Evolutionary conservation across 2,888 invertebrate genomes (phyloP).

Genomic region (Belgica antarctica): DNA sequence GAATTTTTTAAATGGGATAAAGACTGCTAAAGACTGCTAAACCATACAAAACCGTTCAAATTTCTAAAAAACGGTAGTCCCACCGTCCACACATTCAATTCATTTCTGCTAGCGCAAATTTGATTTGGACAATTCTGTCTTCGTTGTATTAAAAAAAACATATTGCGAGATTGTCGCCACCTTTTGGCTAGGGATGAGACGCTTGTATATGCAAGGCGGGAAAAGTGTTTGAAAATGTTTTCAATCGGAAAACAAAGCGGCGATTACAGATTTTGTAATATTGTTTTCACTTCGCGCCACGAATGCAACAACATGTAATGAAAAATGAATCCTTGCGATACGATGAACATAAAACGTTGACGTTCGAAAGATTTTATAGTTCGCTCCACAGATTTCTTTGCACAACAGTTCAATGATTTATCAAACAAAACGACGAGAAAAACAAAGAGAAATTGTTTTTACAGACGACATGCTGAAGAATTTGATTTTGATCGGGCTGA

Average conservation of each 20-base stretch:
- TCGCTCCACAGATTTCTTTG: conserved; percentile 11
- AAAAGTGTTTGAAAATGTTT: background rate
- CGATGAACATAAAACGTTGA: too few relatives aligned
- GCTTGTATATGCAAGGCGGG: too few relatives aligned
- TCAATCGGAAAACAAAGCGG: too few relatives aligned
- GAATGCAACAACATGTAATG: conserved; percentile 16
- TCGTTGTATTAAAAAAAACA: background rate
- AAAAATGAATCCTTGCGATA: conserved; percentile 27
- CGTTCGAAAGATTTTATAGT: conserved; percentile 9
- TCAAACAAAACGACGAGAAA: conserved; percentile 29
- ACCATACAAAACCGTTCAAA: too few relatives aligned
- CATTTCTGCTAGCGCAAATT: background rate
- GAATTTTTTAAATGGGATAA: too few relatives aligned
- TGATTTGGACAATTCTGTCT: background rate
- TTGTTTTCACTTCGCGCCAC: background rate
- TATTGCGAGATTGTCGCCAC: background rate
- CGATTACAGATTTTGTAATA: background rate
- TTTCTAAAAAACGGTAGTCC: too few relatives aligned
- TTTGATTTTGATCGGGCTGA: conserved; percentile 22
- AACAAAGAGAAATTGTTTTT: conserved; percentile 31
- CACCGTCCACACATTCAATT: too few relatives aligned
- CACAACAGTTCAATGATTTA: conserved; percentile 35
- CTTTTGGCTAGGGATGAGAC: background rate
- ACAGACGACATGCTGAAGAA: conserved; percentile 32
- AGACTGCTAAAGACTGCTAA: too few relatives aligned